Conservation (phyloP, 2,113 vertebrate species). For the Donacobius atricapilla region DNA sequence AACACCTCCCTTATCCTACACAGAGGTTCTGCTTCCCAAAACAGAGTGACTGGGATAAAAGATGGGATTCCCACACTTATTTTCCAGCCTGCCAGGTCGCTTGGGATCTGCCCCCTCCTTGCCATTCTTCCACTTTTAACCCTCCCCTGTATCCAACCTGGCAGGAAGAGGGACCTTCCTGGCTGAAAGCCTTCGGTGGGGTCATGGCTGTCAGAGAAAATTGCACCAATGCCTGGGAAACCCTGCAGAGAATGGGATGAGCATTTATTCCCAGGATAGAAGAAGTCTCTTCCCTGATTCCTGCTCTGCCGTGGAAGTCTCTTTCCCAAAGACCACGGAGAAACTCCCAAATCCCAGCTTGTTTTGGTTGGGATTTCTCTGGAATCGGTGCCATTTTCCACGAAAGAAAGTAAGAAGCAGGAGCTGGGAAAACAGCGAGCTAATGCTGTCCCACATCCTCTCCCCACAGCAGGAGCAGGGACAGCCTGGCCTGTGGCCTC, state of each 20-base stretch:
- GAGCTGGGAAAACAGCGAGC: rapidly evolving
- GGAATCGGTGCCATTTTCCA: background rate
- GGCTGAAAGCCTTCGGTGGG: background rate
- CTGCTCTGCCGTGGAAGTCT: background rate
- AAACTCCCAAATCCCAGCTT: background rate
- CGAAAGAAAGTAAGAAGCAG: background rate
- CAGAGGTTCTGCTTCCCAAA: background rate
- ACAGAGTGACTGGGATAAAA: background rate
- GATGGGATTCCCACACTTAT: background rate
- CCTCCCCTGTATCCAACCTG: background rate
- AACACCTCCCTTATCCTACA: background rate
- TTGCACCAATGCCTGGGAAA: background rate
- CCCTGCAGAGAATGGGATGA: background rate
- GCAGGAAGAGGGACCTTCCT: background rate
- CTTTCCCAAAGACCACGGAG: background rate
- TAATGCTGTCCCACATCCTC: background rate
- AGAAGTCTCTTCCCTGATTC: background rate
- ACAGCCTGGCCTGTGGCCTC: background rate
- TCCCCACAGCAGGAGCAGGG: background rate
- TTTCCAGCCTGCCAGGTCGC: background rate
- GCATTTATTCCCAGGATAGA: background rate
- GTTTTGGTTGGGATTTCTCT: background rate
- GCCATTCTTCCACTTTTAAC: background rate
- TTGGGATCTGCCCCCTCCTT: background rate
- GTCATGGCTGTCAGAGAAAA: background rate